Percentiles rank a stretch among this genome's conserved stretches.
phyloP scores from a whole-genome alignment of 2,797 vertebrate species.

The Nannoperca obscura region DNA sequence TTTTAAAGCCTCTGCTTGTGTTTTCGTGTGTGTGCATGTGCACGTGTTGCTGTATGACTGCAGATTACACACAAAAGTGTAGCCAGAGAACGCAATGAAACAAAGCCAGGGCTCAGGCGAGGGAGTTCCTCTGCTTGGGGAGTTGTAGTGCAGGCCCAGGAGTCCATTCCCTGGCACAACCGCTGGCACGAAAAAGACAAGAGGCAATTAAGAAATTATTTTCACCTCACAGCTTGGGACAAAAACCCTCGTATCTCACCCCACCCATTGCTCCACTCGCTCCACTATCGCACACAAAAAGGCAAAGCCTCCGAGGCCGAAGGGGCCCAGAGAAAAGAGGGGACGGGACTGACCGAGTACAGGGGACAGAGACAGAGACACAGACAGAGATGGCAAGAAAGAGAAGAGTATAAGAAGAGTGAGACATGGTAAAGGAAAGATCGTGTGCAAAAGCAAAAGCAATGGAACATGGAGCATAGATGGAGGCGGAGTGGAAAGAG shows the following conservation, averaged over 20 bases:
- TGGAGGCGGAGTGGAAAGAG: conserved; percentile 1
- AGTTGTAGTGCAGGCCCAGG: conserved; percentile 49
- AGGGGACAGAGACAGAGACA: neutral
- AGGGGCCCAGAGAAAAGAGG: conserved; percentile 22
- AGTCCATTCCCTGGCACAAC: conserved; percentile 66
- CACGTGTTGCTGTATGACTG: conserved; percentile 46
- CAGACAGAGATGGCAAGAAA: conserved; percentile 4
- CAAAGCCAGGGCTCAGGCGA: conserved; percentile 72
- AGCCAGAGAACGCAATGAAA: conserved; percentile 68
- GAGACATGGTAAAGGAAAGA: conserved; percentile 15
- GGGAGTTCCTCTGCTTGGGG: conserved; percentile 68
- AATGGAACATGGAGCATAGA: neutral
- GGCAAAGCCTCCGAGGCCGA: conserved; percentile 44
- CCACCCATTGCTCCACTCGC: conserved; percentile 25
- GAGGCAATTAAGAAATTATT: conserved; percentile 79
- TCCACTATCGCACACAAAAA: conserved; percentile 55
- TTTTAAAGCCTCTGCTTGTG: conserved; percentile 56
- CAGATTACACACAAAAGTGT: conserved; percentile 60
- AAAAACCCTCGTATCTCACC: conserved; percentile 56
- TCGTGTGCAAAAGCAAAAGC: conserved; percentile 3
- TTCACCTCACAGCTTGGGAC: conserved; percentile 72
- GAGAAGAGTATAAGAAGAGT: neutral
- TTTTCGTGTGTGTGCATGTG: conserved; percentile 19
- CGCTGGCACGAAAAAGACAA: conserved; percentile 52
- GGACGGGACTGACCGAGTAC: neutral